These are phyloP conservation scores for Congeria kusceri DNA, from an alignment of 2,888 invertebrate genomes.

Conservation along the genomic window DNA sequence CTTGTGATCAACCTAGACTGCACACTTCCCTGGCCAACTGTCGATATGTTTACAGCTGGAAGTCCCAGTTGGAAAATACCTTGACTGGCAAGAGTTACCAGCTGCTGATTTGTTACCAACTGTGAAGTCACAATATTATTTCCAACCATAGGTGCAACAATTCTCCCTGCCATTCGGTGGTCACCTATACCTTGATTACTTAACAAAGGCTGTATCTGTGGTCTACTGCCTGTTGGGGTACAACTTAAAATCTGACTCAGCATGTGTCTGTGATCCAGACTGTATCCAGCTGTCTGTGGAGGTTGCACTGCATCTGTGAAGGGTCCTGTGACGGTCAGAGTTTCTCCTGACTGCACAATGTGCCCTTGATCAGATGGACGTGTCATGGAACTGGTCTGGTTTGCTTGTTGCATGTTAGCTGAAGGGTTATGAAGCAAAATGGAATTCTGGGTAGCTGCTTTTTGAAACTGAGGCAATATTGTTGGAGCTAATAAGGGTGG, in stretches of 20 bases:
- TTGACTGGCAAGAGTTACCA: slow-evolving; percentile 30
- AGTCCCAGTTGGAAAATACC: slow-evolving; percentile 40
- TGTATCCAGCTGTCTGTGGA: background rate
- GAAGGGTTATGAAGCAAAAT: too few relatives aligned
- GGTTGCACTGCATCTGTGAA: background rate
- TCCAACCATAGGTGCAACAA: slow-evolving; percentile 10
- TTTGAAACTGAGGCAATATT: too few relatives aligned
- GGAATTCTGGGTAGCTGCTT: too few relatives aligned
- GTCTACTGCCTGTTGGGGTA: background rate
- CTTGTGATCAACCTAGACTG: slow-evolving; percentile 44
- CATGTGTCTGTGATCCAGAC: background rate
- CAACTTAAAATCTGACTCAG: background rate
- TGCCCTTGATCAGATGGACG: too few relatives aligned
- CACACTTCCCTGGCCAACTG: background rate
- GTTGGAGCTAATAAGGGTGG: too few relatives aligned
- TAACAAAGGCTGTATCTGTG: background rate
- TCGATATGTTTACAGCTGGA: slow-evolving; percentile 1
- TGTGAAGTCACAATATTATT: slow-evolving; percentile 9
- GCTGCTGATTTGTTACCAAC: slow-evolving; percentile 27
- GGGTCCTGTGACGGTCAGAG: background rate
- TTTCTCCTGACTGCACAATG: background rate
- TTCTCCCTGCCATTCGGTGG: slow-evolving; percentile 18
- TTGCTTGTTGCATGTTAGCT: too few relatives aligned
- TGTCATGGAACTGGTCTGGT: too few relatives aligned
- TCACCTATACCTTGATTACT: slow-evolving; percentile 3